A percentile compares a stretch with the other conserved stretches of the same genome.
Conservation (phyloP, 2,888 invertebrate genomes). For the Monopis laevigella region DNA sequence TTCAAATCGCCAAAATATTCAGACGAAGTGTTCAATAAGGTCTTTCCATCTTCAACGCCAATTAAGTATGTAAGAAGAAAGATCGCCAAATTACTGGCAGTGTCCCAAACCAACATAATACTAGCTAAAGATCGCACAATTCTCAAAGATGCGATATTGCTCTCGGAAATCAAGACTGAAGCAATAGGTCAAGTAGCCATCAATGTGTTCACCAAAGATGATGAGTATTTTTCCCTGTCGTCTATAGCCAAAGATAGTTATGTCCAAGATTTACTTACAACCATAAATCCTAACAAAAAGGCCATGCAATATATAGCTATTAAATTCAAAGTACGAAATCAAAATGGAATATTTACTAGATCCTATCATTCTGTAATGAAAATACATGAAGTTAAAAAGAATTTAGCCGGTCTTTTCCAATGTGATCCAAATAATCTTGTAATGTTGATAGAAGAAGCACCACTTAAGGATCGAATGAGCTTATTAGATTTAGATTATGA, state of each 20-base stretch:
- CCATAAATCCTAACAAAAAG: constrained; percentile 46
- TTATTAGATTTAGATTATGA: constrained; percentile 55
- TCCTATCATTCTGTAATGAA: constrained; percentile 62
- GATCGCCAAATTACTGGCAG: constrained; percentile 45
- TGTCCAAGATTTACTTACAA: constrained; percentile 46
- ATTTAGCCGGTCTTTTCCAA: constrained; percentile 67
- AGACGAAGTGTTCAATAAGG: constrained; percentile 47
- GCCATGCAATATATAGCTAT: constrained; percentile 53
- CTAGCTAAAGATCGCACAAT: constrained; percentile 50
- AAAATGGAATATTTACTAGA: constrained; percentile 54
- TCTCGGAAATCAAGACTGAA: constrained; percentile 49
- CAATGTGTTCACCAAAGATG: constrained; percentile 56
- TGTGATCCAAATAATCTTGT: constrained; percentile 57
- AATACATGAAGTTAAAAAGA: constrained; percentile 68
- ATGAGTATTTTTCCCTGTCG: constrained; percentile 43
- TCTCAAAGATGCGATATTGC: constrained; percentile 42
- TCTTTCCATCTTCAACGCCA: constrained; percentile 51
- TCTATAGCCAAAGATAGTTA: constrained; percentile 51
- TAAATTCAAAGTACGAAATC: constrained; percentile 49
- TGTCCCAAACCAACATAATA: constrained; percentile 44
- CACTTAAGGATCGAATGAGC: constrained; percentile 48
- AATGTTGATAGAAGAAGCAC: constrained; percentile 50
- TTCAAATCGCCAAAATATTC: constrained; percentile 49
- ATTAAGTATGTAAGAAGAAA: constrained; percentile 52
- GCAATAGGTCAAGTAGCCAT: constrained; percentile 42